A percentile compares a stretch with the other conserved stretches of the same genome.
Conservation (phyloP, 2,113 vertebrate species). For the Cyanocitta stelleri region DNA sequence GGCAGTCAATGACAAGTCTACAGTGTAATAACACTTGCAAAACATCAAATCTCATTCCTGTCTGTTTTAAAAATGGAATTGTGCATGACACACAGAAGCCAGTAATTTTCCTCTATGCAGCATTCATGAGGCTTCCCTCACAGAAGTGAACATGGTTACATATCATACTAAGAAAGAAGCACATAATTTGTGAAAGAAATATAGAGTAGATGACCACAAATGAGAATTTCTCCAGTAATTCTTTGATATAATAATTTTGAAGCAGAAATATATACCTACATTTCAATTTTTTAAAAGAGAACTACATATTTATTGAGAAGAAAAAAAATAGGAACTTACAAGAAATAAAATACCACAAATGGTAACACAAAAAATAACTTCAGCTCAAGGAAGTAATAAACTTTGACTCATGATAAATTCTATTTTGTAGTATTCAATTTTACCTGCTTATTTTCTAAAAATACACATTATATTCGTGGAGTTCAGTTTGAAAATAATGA, state of each 20-base stretch:
- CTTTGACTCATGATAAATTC: background rate
- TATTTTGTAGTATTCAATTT: background rate
- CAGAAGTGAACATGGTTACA: fast-evolving
- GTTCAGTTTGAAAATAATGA: background rate
- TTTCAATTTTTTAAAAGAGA: background rate
- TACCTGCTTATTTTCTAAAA: background rate
- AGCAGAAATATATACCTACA: background rate
- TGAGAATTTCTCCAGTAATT: background rate
- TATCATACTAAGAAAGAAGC: background rate
- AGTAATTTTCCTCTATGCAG: background rate
- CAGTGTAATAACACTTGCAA: background rate
- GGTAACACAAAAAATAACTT: background rate
- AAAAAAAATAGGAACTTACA: background rate
- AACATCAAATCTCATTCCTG: background rate
- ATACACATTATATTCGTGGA: background rate
- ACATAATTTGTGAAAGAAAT: background rate
- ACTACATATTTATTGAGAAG: background rate
- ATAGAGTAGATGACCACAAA: background rate
- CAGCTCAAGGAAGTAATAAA: background rate
- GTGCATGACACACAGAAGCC: background rate
- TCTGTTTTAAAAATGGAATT: background rate
- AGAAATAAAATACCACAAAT: background rate
- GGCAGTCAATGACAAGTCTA: background rate
- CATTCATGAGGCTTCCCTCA: background rate
- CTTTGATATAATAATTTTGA: background rate